These are phyloP conservation scores for Drosophila gunungcola DNA, from an alignment of 1,140 invertebrate genomes.

Conservation along the genomic window DNA sequence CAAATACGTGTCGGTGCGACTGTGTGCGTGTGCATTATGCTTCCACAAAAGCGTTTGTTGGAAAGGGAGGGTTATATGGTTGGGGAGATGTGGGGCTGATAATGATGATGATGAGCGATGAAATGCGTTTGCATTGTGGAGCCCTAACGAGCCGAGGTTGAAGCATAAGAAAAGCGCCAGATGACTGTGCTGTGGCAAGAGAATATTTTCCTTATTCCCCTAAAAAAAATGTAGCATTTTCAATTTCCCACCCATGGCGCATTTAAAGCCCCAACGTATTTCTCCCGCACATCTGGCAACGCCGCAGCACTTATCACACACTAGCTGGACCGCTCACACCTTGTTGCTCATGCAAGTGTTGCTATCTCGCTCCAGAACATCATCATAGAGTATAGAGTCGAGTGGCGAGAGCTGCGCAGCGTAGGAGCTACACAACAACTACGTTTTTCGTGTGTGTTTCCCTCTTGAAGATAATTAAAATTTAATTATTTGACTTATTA, in stretches of 20 bases:
- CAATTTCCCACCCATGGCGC: constrained; percentile 15
- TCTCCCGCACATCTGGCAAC: constrained; percentile 51
- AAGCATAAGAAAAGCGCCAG: constrained; percentile 39
- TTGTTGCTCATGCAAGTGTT: constrained; percentile 57
- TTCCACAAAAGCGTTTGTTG: constrained; percentile 65
- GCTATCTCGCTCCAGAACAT: constrained; percentile 60
- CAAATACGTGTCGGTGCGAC: constrained; percentile 34
- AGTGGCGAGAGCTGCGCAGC: constrained; percentile 55
- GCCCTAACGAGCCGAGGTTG: constrained; percentile 66
- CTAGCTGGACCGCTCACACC: constrained; percentile 64
- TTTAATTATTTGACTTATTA: constrained; percentile 82
- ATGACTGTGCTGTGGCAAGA: constrained; percentile 5
- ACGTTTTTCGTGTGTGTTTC: constrained; percentile 76
- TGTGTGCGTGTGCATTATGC: constrained; percentile 39
- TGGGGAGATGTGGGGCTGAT: constrained; percentile 26
- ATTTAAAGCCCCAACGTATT: constrained; percentile 25
- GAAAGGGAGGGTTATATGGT: constrained; percentile 1
- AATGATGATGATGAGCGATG: constrained; percentile 71
- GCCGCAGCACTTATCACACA: not conserved
- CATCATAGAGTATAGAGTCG: constrained; percentile 62
- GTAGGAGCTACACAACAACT: constrained; percentile 47
- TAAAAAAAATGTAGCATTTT: constrained; percentile 1
- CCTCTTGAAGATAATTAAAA: constrained; percentile 76
- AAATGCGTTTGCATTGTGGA: constrained; percentile 75
- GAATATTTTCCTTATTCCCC: not conserved